phyloP scores from a whole-genome alignment of 2,797 vertebrate species.

The Nyctibius grandis region DNA sequence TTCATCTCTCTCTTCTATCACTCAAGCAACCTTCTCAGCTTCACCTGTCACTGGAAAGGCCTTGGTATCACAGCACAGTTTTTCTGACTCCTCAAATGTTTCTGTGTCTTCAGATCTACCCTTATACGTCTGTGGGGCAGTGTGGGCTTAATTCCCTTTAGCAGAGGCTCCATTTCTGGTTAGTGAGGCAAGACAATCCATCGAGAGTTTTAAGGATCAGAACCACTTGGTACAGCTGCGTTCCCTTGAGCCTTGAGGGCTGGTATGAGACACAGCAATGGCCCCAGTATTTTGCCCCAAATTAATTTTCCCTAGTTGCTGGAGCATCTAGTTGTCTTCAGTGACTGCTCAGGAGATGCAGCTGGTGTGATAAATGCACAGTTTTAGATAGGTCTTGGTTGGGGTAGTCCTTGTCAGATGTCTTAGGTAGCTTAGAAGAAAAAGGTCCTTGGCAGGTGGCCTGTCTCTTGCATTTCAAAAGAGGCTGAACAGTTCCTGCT shows the following conservation, averaged over 20 bases:
- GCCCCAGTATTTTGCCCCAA: background rate
- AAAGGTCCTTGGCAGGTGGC: background rate
- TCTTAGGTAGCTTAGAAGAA: background rate
- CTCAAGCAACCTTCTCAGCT: background rate
- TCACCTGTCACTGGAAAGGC: background rate
- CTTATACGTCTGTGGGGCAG: background rate
- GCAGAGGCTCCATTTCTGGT: background rate
- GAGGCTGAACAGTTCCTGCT: background rate
- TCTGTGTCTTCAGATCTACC: background rate
- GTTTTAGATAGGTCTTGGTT: background rate
- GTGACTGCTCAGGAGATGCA: background rate
- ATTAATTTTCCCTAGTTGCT: background rate
- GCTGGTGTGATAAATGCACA: background rate
- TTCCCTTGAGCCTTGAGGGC: background rate
- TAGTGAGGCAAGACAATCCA: background rate
- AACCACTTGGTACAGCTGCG: background rate
- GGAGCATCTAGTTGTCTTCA: background rate
- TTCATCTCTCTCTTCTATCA: background rate
- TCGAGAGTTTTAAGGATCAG: background rate
- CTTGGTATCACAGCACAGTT: background rate
- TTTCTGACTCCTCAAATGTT: background rate
- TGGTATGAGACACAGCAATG: background rate
- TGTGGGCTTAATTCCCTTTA: background rate
- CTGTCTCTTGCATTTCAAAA: background rate
- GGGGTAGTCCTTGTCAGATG: background rate